Conservation (phyloP, 2,888 invertebrate species). For the Synergus umbraculus region DNA sequence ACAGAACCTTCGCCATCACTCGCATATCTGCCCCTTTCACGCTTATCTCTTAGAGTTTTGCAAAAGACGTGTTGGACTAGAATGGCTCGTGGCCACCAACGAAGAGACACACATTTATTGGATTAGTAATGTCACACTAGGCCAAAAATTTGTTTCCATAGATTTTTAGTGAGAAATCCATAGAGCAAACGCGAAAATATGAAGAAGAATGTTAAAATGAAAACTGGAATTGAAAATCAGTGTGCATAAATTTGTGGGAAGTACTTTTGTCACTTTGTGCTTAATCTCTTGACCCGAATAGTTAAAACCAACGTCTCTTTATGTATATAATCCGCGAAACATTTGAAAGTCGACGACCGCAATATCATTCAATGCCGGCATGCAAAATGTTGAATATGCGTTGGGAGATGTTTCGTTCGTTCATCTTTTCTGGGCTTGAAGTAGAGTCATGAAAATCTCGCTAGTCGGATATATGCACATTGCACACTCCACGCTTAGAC, state of each 20-base stretch:
- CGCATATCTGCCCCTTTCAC: conserved; percentile 33
- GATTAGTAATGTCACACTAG: neutral
- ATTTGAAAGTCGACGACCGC: conserved; percentile 45
- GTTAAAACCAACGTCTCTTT: neutral
- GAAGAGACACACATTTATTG: neutral
- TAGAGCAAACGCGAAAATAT: neutral
- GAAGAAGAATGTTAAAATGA: neutral
- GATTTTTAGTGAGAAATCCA: neutral
- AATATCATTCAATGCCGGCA: conserved; percentile 43
- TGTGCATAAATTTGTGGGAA: neutral
- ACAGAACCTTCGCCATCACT: conserved; percentile 28
- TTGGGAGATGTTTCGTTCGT: conserved; percentile 25
- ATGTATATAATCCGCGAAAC: conserved; percentile 5
- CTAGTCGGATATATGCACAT: conserved; percentile 35
- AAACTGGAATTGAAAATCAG: neutral
- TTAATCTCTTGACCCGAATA: conserved; percentile 1
- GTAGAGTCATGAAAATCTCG: conserved; percentile 43
- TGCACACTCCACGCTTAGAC: conserved; percentile 42
- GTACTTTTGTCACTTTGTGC: neutral
- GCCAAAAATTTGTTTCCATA: neutral
- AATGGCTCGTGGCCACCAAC: neutral
- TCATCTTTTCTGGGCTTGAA: conserved; percentile 38
- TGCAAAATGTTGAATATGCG: conserved; percentile 44
- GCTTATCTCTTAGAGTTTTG: conserved; percentile 34
- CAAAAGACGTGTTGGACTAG: neutral